These are phyloP conservation scores for Neopipo cinnamomea DNA, from an alignment of 2,113 vertebrate species.

Conservation along the genomic window DNA sequence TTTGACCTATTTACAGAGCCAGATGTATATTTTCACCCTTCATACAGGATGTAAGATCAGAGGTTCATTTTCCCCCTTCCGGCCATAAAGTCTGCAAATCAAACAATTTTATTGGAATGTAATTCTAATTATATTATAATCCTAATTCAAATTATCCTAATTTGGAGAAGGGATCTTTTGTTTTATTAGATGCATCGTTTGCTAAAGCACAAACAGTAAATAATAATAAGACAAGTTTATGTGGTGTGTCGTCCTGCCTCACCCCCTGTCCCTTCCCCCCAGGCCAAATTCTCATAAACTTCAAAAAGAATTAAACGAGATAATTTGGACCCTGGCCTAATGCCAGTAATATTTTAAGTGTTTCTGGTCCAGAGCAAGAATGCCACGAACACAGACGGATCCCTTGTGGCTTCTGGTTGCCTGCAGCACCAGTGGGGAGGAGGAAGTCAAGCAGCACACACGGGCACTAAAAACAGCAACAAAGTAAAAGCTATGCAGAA, in stretches of 20 bases:
- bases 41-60: neutral
- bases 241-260: neutral
- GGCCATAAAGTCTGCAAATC: neutral
- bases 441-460: neutral
- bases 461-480: neutral
- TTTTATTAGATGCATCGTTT: neutral
- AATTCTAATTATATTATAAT: neutral
- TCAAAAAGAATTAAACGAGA: neutral
- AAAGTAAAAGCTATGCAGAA: neutral
- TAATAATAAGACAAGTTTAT: neutral
- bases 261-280: neutral
- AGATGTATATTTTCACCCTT: neutral
- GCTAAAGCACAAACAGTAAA: neutral
- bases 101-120: neutral
- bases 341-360: neutral
- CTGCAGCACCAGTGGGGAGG: neutral
- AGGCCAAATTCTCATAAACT: neutral
- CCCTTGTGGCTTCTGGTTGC: neutral
- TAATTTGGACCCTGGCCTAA: neutral
- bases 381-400: neutral
- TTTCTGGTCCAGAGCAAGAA: constrained; percentile 17
- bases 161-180: neutral
- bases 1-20: neutral
- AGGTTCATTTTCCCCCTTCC: neutral
- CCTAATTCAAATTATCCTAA: too few species aligned